Base-by-base conservation (phyloP, 1,140 invertebrate species). In the Heliothis virescens region DNA sequence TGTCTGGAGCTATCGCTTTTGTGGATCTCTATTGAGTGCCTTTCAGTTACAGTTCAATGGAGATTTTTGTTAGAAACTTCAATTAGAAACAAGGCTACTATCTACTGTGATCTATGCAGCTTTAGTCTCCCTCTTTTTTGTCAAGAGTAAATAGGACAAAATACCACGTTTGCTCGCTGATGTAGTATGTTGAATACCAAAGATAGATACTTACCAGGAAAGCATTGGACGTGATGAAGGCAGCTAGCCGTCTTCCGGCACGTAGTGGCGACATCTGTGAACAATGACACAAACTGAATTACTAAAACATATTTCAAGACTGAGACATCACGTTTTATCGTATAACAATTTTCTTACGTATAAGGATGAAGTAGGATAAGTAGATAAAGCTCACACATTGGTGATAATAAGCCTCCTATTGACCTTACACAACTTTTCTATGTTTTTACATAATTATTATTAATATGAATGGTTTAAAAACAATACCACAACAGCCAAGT, bases 191-290 rank as follows among this genome's bases (percentile, higher is more conserved):
- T 53, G 13, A 53, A 41, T 41, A 16, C 15, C 13, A 4, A 55
- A 55, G 21, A 41, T 10, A 50, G 55, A 80, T 83, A 85, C 90
- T 89, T 85, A 94, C 92, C 89, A 92, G 83, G 75, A 90, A 88
- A 48, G 85, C 82, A 63, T 90, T 92, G 65, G 86, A 87, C 34
- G 90, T 86, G 75, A 89, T 81, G 81, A 89, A 83, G 59, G 82
- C 80, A 15, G 84, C 83, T 63, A 88, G 72, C 65, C 85, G 82
- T 34, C 81, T 83, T 63, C 72, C 83, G n/a, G 85, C 79, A 16
- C 83, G 83, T 65, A 84, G 80, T 53, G 90, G 85, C 74, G 88
- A 84, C 91, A 91, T 91, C 91, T 93, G 89, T 52, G 81, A 79
- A 90, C 83, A 87, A 90, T 11, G 67, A 63, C 16, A 73, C 83